Conservation (phyloP, 2,888 invertebrate genomes). For the Agrotis puta region DNA sequence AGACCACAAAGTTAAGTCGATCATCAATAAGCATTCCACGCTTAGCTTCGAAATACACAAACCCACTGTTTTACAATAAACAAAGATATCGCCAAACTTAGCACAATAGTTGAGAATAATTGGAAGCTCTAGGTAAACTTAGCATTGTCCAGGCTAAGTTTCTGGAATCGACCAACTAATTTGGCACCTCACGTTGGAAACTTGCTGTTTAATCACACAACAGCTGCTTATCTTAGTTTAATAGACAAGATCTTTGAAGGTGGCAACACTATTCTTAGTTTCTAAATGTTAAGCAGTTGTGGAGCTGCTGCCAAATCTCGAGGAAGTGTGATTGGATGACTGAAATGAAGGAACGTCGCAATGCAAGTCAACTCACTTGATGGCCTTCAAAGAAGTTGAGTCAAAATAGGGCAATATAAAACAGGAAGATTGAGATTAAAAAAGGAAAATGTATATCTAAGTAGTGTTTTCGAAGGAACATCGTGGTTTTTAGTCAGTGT, state of each 20-base stretch:
- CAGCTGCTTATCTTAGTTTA: slow-evolving; percentile 48
- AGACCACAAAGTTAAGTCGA: slow-evolving; percentile 1
- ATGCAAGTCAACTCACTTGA: too few relatives aligned
- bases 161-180: slow-evolving; percentile 56
- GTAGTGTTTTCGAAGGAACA: too few relatives aligned
- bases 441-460: too few relatives aligned
- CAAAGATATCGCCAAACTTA: slow-evolving; percentile 52
- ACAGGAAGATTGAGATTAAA: too few relatives aligned
- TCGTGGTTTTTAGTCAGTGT: too few relatives aligned
- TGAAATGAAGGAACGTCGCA: neutral
- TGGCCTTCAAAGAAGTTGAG: too few relatives aligned
- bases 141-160: slow-evolving; percentile 59
- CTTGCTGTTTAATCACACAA: slow-evolving; percentile 43
- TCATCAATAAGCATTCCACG: slow-evolving; percentile 35
- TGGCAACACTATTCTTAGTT: neutral
- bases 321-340: neutral
- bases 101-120: slow-evolving; percentile 60
- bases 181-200: slow-evolving; percentile 58
- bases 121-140: slow-evolving; percentile 59
- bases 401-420: too few relatives aligned
- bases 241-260: slow-evolving; percentile 35
- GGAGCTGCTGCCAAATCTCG: neutral
- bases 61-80: slow-evolving; percentile 31
- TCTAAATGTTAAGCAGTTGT: neutral
- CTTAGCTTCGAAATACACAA: slow-evolving; percentile 4